Percentiles rank a stretch among this genome's conserved stretches.
These are phyloP conservation scores for Halichoeres trimaculatus DNA, from an alignment of 2,113 vertebrate species.

Conservation along the genomic window DNA sequence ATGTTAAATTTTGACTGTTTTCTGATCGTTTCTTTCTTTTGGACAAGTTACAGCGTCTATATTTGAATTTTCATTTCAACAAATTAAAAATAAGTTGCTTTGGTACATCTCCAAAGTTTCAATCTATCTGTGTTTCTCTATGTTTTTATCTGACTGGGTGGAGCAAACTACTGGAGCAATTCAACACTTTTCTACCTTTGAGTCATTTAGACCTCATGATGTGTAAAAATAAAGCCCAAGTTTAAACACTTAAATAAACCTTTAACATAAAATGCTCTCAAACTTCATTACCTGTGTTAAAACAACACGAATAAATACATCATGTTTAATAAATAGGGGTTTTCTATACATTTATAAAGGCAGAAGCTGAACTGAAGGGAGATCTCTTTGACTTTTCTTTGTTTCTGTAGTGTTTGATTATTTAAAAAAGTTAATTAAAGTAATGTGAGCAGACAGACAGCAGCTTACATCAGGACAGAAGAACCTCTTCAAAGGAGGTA, in stretches of 20 bases:
- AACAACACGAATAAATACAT: constrained; percentile 66
- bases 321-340: constrained; percentile 64
- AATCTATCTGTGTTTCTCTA: too few species aligned
- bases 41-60: too few species aligned
- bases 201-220: too few species aligned
- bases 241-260: not conserved
- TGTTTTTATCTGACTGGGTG: too few species aligned
- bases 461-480: not conserved
- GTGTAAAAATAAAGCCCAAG: not conserved
- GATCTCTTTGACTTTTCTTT: not conserved
- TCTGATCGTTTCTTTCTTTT: too few species aligned
- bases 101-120: too few species aligned
- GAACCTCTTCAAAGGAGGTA: constrained; percentile 5
- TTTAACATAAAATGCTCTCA: constrained; percentile 15
- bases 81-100: too few species aligned
- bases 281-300: constrained; percentile 37
- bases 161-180: too few species aligned
- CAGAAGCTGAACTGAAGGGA: constrained; percentile 14
- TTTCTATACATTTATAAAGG: constrained; percentile 25
- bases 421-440: not conserved
- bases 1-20: too few species aligned
- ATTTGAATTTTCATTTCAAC: too few species aligned
- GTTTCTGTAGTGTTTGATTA: constrained; percentile 38
- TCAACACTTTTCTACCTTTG: too few species aligned
- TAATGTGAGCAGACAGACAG: not conserved